Percentiles rank a stretch among this genome's conserved stretches.
Conservation (phyloP, 2,113 vertebrate species). For the Mormyrus lacerda region DNA sequence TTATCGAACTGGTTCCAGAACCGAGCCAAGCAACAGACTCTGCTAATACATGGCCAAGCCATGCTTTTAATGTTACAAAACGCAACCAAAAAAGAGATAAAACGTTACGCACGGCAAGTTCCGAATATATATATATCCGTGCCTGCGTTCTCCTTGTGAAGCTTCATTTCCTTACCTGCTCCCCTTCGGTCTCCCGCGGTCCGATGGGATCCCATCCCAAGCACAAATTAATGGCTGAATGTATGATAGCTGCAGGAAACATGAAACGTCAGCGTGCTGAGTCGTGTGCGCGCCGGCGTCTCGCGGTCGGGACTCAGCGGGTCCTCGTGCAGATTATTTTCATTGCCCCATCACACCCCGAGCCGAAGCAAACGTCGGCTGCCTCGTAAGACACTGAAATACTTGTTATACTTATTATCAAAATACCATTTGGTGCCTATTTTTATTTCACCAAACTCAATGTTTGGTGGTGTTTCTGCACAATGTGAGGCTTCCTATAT, state of each 20-base stretch:
- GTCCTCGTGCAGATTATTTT: neutral
- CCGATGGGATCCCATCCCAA: neutral
- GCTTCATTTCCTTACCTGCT: neutral
- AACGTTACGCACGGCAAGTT: neutral
- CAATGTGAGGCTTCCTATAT: neutral
- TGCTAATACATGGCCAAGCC: slow-evolving; percentile 73
- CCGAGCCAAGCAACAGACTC: slow-evolving; percentile 85
- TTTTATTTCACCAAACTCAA: neutral
- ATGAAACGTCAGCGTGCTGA: neutral
- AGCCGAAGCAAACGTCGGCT: neutral
- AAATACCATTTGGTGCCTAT: neutral
- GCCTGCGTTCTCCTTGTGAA: neutral
- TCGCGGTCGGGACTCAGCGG: neutral
- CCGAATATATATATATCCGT: neutral
- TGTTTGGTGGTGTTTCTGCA: neutral
- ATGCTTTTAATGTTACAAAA: neutral
- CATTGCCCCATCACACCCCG: neutral
- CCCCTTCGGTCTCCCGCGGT: neutral
- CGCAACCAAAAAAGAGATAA: neutral
- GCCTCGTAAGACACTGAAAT: neutral
- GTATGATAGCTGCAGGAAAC: neutral
- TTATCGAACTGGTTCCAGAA: slow-evolving; percentile 91
- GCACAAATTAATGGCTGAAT: neutral
- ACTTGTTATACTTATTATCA: neutral
- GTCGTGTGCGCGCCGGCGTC: neutral